Conservation (phyloP, 2,113 vertebrate genomes). For the Leucosticte australis region DNA sequence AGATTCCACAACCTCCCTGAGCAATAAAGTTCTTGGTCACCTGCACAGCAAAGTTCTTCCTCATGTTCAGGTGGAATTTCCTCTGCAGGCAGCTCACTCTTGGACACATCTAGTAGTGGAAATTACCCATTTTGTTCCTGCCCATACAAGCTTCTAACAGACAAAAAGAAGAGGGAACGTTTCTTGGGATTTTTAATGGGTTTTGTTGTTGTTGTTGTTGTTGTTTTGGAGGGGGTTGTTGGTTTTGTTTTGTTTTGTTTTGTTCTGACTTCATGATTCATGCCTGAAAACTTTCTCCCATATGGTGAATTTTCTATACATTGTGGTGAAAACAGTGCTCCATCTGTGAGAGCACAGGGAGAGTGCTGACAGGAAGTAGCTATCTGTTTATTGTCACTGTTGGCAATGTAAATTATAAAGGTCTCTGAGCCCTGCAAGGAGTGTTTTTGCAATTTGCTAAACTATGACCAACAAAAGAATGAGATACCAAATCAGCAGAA, state of each 20-base stretch:
- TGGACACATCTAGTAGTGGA: background rate
- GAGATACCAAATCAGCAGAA: background rate
- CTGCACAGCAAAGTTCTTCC: background rate
- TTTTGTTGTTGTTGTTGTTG: too few species aligned
- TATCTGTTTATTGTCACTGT: background rate
- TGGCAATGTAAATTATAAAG: background rate
- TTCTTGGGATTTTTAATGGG: background rate
- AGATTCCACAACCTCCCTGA: background rate
- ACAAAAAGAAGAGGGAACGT: background rate
- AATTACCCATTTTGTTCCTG: background rate
- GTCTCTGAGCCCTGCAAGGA: background rate
- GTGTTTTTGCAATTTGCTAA: background rate
- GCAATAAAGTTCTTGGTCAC: fast-evolving
- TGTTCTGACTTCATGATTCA: background rate
- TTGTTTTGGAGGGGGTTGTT: background rate
- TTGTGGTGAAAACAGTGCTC: background rate
- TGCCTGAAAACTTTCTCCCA: background rate
- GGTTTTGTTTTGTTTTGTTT: background rate
- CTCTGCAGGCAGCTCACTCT: background rate
- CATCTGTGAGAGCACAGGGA: background rate
- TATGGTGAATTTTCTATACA: background rate
- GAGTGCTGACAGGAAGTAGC: background rate
- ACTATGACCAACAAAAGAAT: background rate
- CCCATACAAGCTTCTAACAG: background rate
- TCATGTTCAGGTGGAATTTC: background rate